Conservation (phyloP, 2,888 invertebrate genomes). For the Dimorphilus gyrociliatus region DNA sequence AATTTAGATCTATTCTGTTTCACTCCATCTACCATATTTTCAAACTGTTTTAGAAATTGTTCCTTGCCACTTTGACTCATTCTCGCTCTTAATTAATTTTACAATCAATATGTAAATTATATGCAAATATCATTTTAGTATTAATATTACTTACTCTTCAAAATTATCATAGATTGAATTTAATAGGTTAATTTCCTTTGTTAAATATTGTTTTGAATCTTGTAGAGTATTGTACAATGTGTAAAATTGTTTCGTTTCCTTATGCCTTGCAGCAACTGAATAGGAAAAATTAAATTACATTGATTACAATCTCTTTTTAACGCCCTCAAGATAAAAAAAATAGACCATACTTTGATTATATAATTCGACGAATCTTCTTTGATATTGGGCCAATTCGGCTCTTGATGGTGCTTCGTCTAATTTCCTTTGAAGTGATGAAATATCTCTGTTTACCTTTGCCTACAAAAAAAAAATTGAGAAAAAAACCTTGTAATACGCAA, state of each 20-base stretch:
- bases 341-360: slow-evolving; percentile 59
- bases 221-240: slow-evolving; percentile 84
- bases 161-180: slow-evolving; percentile 39
- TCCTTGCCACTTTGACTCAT: slow-evolving; percentile 59
- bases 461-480: slow-evolving; percentile 11
- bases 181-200: slow-evolving; percentile 54
- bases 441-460: slow-evolving; percentile 44
- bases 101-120: slow-evolving; percentile 2
- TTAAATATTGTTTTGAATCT: slow-evolving; percentile 79
- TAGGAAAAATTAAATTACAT: slow-evolving; percentile 12
- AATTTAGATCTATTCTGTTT: slow-evolving; percentile 61
- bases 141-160: slow-evolving; percentile 26
- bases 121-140: no score
- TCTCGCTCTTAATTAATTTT: slow-evolving; percentile 52
- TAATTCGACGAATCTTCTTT: slow-evolving; percentile 80
- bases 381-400: slow-evolving; percentile 84
- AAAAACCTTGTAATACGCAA: not conserved
- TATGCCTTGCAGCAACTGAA: slow-evolving; percentile 79
- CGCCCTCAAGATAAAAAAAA: no score
- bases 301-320: no score
- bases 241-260: slow-evolving; percentile 93
- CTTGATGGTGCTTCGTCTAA: slow-evolving; percentile 82
- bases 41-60: slow-evolving; percentile 76
- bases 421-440: slow-evolving; percentile 62
- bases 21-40: slow-evolving; percentile 73